Evolutionary conservation across 2,797 vertebrate genomes (phyloP).

Genomic region (Scolopax rusticola): DNA sequence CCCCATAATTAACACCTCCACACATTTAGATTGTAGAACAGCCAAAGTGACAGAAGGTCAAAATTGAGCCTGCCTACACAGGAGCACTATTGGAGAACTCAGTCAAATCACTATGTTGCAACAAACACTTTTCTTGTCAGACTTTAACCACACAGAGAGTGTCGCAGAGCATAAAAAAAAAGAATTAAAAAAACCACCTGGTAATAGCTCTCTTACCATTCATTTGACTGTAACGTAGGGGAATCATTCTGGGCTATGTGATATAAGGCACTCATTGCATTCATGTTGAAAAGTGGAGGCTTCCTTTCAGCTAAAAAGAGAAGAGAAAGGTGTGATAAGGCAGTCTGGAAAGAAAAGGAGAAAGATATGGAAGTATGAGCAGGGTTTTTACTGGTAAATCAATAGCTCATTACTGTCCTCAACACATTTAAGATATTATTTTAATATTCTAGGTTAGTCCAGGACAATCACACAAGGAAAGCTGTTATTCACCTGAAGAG

Average conservation of each 20-base stretch:
- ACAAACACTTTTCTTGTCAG: not conserved
- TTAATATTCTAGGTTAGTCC: constrained; percentile 39
- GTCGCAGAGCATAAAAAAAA: not conserved
- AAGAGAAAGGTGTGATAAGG: constrained; percentile 49
- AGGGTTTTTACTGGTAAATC: constrained; percentile 12
- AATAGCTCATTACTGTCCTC: constrained; percentile 22
- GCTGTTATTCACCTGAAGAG: not conserved
- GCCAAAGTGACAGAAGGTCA: constrained; percentile 42
- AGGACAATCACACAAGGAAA: constrained; percentile 39
- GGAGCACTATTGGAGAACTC: not conserved
- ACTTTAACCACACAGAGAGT: not conserved
- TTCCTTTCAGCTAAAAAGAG: constrained; percentile 92
- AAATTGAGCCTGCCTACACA: not conserved
- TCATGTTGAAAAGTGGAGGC: constrained; percentile 99
- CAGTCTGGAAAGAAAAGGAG: constrained; percentile 44
- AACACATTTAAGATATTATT: constrained; percentile 48
- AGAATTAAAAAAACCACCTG: not conserved
- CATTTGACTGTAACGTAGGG: constrained; percentile 93
- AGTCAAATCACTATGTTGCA: not conserved
- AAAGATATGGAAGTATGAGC: constrained; percentile 8
- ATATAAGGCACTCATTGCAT: constrained; percentile 99
- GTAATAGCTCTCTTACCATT: constrained; percentile 88
- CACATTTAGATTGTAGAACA: not conserved
- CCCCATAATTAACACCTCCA: constrained; percentile 27
- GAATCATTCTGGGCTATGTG: constrained; percentile 99